These are phyloP conservation scores for Novumbra hubbsi DNA, from an alignment of 2,797 vertebrate genomes.

Conservation along the genomic window DNA sequence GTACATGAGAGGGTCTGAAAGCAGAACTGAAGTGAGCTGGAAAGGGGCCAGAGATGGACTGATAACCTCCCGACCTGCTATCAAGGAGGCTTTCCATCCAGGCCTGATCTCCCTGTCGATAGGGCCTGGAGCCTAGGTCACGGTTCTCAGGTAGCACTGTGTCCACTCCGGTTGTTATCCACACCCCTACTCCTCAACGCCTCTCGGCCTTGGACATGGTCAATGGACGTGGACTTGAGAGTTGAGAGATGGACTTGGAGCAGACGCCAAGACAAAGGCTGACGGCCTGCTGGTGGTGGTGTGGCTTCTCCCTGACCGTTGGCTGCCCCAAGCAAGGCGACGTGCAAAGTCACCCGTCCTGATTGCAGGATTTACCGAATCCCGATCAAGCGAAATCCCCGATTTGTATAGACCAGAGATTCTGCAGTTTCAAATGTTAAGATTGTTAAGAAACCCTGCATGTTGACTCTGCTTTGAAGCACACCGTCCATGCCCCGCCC, in stretches of 20 bases:
- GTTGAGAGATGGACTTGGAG: slow-evolving; percentile 19
- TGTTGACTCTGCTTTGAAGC: slow-evolving; percentile 2
- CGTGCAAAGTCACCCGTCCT: background rate
- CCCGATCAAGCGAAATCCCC: background rate
- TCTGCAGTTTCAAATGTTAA: background rate
- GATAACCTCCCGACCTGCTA: slow-evolving; percentile 48
- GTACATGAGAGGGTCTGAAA: slow-evolving; percentile 40
- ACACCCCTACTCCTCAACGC: slow-evolving; percentile 12
- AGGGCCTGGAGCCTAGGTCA: slow-evolving; percentile 55
- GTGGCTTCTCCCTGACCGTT: too few relatives aligned
- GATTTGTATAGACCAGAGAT: background rate
- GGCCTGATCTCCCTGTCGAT: slow-evolving; percentile 37
- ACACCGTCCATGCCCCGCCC: background rate
- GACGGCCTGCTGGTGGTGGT: background rate
- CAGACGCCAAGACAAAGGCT: slow-evolving; percentile 17
- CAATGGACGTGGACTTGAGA: slow-evolving; percentile 62
- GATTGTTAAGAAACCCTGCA: background rate
- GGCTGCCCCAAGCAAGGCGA: background rate
- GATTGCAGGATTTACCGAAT: background rate
- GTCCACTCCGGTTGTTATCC: slow-evolving; percentile 28
- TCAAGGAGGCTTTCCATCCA: slow-evolving; percentile 14
- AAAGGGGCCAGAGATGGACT: slow-evolving; percentile 59
- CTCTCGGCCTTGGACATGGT: slow-evolving; percentile 51
- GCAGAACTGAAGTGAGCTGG: slow-evolving; percentile 46
- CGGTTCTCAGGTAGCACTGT: slow-evolving; percentile 62